phyloP scores from a whole-genome alignment of 2,113 vertebrate genomes.

The Rhipidura dahli region DNA sequence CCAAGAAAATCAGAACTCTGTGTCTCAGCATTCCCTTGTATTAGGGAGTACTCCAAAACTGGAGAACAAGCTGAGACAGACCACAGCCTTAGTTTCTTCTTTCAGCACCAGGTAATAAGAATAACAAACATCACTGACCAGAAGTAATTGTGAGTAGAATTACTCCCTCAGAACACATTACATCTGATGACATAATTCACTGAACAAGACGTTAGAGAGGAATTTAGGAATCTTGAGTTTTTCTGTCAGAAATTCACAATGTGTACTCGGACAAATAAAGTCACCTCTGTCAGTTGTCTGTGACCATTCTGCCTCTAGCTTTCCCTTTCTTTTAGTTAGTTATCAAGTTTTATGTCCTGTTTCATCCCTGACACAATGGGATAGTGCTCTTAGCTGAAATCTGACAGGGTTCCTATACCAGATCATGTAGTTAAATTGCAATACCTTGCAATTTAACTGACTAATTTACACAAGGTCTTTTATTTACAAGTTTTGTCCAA shows the following conservation, averaged over 20 bases:
- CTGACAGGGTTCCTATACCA: background rate
- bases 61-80: background rate
- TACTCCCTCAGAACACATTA: background rate
- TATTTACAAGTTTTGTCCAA: background rate
- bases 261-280: background rate
- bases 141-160: background rate
- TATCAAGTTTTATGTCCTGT: background rate
- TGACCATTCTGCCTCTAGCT: background rate
- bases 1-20: background rate
- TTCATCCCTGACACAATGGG: background rate
- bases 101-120: background rate
- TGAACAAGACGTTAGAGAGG: background rate
- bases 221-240: background rate
- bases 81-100: background rate
- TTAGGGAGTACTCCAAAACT: rapidly evolving
- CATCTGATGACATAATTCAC: background rate
- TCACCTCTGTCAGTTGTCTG: background rate
- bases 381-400: background rate
- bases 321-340: background rate
- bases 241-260: background rate
- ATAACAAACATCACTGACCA: background rate
- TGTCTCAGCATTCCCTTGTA: background rate
- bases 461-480: background rate
- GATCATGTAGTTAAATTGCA: background rate
- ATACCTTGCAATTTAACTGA: background rate